Percentiles rank a stretch among this genome's conserved stretches.
Evolutionary conservation across 2,113 vertebrate genomes (phyloP).

Genomic region (Neoarius graeffei): DNA sequence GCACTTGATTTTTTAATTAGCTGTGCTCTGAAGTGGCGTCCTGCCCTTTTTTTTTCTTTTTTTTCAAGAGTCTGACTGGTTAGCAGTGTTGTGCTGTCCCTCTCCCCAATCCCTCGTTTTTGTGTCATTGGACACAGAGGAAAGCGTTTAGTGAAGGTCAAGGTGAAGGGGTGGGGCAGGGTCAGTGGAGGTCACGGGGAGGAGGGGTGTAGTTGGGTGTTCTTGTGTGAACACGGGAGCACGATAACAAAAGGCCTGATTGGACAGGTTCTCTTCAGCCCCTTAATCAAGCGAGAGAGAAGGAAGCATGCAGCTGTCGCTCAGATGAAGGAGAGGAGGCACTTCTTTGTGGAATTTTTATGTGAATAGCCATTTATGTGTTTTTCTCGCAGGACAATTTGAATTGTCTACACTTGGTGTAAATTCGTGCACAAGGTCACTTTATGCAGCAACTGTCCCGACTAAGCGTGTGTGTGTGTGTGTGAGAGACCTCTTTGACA

Average conservation of each 20-base stretch:
- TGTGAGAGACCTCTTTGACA: conserved; percentile 49
- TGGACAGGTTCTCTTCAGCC: conserved; percentile 65
- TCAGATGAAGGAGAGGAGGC: conserved; percentile 18
- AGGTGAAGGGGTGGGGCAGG: conserved; percentile 63
- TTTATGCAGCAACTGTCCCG: background rate
- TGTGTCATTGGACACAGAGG: conserved; percentile 46
- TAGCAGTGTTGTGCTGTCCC: background rate
- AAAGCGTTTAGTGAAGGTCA: conserved; percentile 68
- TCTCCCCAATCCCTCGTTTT: conserved; percentile 1
- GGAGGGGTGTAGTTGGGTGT: conserved; percentile 40
- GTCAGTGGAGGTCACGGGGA: conserved; percentile 54
- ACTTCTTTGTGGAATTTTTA: background rate
- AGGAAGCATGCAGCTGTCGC: conserved; percentile 65
- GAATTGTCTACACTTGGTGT: background rate
- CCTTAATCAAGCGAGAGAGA: conserved; percentile 63
- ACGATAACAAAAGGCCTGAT: conserved; percentile 66
- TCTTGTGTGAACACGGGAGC: conserved; percentile 50
- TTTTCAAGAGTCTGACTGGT: conserved; percentile 27
- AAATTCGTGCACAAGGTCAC: background rate
- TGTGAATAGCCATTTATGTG: conserved; percentile 1
- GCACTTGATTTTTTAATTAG: conserved; percentile 68
- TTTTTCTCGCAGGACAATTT: background rate
- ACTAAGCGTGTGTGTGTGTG: conserved; percentile 28
- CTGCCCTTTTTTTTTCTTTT: conserved; percentile 7
- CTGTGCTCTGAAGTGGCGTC: conserved; percentile 47